Evolutionary conservation across 1,140 invertebrate genomes (phyloP).

Genomic region (Lordiphosa stackelbergi): DNA sequence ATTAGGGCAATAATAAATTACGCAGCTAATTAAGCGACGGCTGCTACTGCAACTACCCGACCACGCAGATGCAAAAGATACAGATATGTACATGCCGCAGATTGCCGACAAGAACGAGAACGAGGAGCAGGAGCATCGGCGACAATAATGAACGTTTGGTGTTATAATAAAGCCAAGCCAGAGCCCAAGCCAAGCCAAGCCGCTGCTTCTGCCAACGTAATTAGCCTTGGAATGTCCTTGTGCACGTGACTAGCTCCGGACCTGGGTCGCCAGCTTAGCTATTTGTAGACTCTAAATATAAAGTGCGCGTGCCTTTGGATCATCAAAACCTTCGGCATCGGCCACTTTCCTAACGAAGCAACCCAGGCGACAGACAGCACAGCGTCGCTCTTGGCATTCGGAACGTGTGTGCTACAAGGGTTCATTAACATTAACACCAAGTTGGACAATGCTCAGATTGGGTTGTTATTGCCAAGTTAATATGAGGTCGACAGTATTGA

Average conservation of each 20-base stretch:
- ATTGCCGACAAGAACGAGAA: conserved; percentile 35
- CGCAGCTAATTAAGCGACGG: conserved; percentile 65
- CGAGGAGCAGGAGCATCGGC: conserved; percentile 15
- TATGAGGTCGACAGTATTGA: conserved; percentile 13
- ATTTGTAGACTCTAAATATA: conserved; percentile 57
- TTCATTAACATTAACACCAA: conserved; percentile 72
- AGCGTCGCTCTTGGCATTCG: conserved; percentile 40
- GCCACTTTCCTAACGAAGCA: conserved; percentile 62
- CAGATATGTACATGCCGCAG: conserved; percentile 54
- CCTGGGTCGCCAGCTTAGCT: conserved; percentile 11
- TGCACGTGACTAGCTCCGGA: conserved; percentile 65
- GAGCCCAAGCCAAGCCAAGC: conserved; percentile 14
- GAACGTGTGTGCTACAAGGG: conserved; percentile 40
- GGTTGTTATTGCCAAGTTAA: conserved; percentile 14
- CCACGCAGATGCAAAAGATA: conserved; percentile 71
- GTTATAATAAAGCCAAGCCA: conserved; percentile 51
- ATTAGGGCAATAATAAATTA: conserved; percentile 73
- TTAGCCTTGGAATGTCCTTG: conserved; percentile 76
- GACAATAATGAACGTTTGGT: conserved; percentile 68
- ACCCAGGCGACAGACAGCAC: conserved; percentile 25
- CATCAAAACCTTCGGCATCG: conserved; percentile 53
- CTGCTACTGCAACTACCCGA: conserved; percentile 38
- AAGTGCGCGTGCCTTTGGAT: conserved; percentile 68
- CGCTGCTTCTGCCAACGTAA: conserved; percentile 60
- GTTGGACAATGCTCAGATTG: conserved; percentile 3